These are phyloP conservation scores for Platalea minor DNA, from an alignment of 2,797 vertebrate genomes.

Conservation along the genomic window DNA sequence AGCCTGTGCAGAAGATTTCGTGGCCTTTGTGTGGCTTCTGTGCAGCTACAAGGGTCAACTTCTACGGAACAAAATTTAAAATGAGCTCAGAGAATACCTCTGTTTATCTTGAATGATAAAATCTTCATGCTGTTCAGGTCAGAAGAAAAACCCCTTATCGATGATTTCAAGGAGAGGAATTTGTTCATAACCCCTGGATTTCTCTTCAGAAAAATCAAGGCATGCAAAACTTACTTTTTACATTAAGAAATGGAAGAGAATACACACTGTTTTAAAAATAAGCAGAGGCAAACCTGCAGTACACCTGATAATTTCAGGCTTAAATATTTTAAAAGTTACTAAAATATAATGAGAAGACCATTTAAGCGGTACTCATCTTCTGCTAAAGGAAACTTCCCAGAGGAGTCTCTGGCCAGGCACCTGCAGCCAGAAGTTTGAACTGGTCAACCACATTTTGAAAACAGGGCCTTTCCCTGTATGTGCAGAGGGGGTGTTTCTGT, in stretches of 20 bases:
- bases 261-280: not conserved
- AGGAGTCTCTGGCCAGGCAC: not conserved
- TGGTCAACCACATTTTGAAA: not conserved
- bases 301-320: not conserved
- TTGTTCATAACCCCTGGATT: not conserved
- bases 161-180: not conserved
- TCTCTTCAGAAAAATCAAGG: not conserved
- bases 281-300: not conserved
- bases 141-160: not conserved
- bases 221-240: not conserved
- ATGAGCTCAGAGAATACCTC: not conserved
- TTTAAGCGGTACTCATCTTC: not conserved
- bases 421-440: not conserved
- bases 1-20: too few relatives aligned
- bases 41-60: not conserved
- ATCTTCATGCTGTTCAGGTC: not conserved
- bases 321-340: not conserved
- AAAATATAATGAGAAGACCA: not conserved
- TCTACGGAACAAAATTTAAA: too few relatives aligned
- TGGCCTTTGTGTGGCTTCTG: fast-evolving
- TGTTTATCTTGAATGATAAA: not conserved
- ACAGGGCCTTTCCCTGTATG: not conserved
- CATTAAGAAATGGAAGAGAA: not conserved
- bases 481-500: not conserved
- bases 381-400: not conserved